Evolutionary conservation across 2,888 invertebrate genomes (phyloP), one percentile per base, ranked within the genome.

Genomic region (Melanargia galathea): DNA sequence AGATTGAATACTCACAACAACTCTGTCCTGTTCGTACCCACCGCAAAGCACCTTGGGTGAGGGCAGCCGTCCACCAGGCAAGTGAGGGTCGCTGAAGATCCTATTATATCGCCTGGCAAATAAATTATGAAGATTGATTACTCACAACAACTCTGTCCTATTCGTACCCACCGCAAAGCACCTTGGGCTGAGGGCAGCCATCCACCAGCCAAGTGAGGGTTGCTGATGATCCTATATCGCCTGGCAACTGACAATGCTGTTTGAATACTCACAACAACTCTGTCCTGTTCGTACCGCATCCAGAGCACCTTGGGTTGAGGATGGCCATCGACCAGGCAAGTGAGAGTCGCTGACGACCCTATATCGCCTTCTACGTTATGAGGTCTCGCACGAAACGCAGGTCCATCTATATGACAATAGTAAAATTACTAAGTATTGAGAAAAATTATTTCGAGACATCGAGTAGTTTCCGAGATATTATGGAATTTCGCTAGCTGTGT

Each of bases 51-150:
- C n/a, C n/a, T n/a, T n/a, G n/a, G n/a, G n/a, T n/a, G n/a, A n/a
- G n/a, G 98, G 83, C 98, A 97, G 16, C 98, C 97, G 71, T 97
- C 96, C 0, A 97, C 97, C 73, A 96, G 94, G 79, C 98, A 98
- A 18, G 93, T 93, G 70, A 98, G 87, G 10, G 94, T 95, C 1
- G 95, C 96, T 16, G 93, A 92, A 0, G 95, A 92, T 1, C 96
- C 97, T 10, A n/a, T n/a, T n/a, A 94, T 80, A 73, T 97, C 97
- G 0, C 96, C 96, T 80, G n/a, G n/a, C n/a, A n/a, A n/a, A n/a
- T n/a, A n/a, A n/a, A n/a, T n/a, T n/a, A n/a, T n/a, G n/a, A n/a
- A n/a, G n/a, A n/a, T n/a, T n/a, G n/a, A n/a, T n/a, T 52, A 82
- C 86, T 85, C 69, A 87, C 87, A 80, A 90, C 84, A 76, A 93